These are phyloP conservation scores for Acleris cristana DNA, from an alignment of 2,888 invertebrate genomes.

Conservation along the genomic window DNA sequence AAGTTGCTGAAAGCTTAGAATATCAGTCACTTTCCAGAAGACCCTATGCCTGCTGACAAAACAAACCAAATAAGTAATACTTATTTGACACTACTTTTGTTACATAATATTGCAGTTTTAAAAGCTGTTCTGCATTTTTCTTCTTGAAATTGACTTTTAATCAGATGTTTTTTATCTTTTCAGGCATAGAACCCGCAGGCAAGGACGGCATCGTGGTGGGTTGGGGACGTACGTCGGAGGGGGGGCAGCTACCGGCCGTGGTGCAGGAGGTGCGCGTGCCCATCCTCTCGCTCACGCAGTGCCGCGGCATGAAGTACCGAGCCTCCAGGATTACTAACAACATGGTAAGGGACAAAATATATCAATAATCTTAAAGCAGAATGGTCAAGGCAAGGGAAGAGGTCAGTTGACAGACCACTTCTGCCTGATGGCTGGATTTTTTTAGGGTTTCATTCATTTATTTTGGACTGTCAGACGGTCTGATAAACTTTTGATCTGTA, in stretches of 20 bases:
- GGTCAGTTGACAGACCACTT: no score
- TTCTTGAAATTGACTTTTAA: no score
- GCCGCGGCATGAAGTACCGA: constrained; percentile 92
- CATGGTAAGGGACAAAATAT: constrained; percentile 81
- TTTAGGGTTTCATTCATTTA: no score
- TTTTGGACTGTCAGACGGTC: no score
- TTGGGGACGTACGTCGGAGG: constrained; percentile 93
- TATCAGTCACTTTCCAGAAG: constrained; percentile 90
- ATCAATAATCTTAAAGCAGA: background rate
- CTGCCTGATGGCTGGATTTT: no score
- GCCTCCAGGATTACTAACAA: constrained; percentile 92
- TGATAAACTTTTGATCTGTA: no score
- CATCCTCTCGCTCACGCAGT: constrained; percentile 90
- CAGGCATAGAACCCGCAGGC: constrained; percentile 87
- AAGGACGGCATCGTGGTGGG: constrained; percentile 91
- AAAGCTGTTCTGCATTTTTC: no score
- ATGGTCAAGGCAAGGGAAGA: background rate
- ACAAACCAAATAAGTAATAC: no score
- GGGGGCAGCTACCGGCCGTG: constrained; percentile 90
- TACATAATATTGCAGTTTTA: no score
- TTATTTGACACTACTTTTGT: no score
- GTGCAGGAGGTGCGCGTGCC: constrained; percentile 94
- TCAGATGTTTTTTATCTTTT: constrained; percentile 33
- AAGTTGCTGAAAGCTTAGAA: constrained; percentile 87
- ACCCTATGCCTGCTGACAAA: constrained; percentile 52